Conservation (phyloP, 2,113 vertebrate genomes). For the Steatornis caripensis region DNA sequence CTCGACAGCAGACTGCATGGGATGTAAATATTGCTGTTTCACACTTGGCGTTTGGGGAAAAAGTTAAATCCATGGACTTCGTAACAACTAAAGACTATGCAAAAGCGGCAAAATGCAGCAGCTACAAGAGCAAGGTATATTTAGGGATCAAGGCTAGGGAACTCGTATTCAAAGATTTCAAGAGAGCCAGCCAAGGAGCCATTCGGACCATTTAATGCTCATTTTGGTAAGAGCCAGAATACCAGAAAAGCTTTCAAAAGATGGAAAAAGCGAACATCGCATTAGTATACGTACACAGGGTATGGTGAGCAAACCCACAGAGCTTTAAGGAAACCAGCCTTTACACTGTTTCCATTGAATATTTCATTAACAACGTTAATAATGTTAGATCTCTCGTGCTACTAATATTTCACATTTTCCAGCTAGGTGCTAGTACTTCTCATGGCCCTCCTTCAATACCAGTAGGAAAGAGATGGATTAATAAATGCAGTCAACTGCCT, state of each 20-base stretch:
- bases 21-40: background rate
- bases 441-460: fast-evolving
- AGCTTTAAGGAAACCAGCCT: background rate
- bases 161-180: background rate
- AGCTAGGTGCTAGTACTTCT: background rate
- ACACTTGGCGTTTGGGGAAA: background rate
- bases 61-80: background rate
- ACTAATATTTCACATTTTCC: background rate
- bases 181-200: background rate
- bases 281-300: background rate
- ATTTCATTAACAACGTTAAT: background rate
- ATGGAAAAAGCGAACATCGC: background rate
- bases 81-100: background rate
- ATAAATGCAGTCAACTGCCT: background rate
- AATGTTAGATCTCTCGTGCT: background rate
- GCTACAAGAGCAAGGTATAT: background rate
- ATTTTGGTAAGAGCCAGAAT: background rate
- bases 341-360: background rate
- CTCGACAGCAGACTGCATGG: background rate
- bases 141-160: background rate
- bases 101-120: background rate
- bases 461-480: background rate
- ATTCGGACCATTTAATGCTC: background rate
- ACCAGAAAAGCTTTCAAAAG: background rate
- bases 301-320: background rate